These are phyloP conservation scores for Oreochromis grahami DNA, from an alignment of 2,797 vertebrate genomes.

Conservation along the genomic window DNA sequence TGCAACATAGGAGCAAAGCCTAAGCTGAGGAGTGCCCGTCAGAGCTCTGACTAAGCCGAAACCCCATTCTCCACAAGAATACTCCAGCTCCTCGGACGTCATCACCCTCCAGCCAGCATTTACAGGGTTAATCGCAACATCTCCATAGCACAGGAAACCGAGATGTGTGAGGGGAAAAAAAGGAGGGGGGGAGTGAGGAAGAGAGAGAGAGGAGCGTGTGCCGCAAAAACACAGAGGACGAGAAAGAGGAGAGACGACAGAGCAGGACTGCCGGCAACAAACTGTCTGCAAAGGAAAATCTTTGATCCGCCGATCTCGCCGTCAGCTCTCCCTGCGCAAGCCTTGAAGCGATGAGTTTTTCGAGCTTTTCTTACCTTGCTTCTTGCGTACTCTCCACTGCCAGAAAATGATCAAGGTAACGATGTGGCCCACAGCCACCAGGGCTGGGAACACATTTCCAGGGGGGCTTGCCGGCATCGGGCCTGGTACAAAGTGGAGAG, in stretches of 20 bases:
- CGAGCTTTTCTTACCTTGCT: constrained; percentile 71
- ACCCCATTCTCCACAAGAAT: background rate
- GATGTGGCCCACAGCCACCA: constrained; percentile 85
- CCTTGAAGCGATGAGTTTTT: background rate
- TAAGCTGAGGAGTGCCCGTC: background rate
- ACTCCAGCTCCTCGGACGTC: constrained; percentile 10
- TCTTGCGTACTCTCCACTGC: constrained; percentile 77
- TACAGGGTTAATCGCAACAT: constrained; percentile 71
- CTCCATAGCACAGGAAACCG: constrained; percentile 59
- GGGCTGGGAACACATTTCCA: constrained; percentile 81
- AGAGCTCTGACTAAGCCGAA: background rate
- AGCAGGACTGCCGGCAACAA: constrained; percentile 3
- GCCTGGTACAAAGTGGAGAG: constrained; percentile 56
- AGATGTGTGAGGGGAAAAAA: constrained; percentile 7
- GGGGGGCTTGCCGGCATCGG: constrained; percentile 76
- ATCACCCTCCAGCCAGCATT: constrained; percentile 38
- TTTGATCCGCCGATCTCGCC: background rate
- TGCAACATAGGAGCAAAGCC: background rate
- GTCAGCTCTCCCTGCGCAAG: background rate
- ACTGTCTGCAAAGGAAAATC: background rate
- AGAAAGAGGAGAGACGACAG: constrained; percentile 4
- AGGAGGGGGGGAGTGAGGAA: constrained; percentile 16
- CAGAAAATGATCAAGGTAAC: constrained; percentile 80
- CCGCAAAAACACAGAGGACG: constrained; percentile 14
- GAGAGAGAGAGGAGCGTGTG: constrained; percentile 12